phyloP scores from a whole-genome alignment of 2,113 vertebrate species.

The Excalfactoria chinensis region DNA sequence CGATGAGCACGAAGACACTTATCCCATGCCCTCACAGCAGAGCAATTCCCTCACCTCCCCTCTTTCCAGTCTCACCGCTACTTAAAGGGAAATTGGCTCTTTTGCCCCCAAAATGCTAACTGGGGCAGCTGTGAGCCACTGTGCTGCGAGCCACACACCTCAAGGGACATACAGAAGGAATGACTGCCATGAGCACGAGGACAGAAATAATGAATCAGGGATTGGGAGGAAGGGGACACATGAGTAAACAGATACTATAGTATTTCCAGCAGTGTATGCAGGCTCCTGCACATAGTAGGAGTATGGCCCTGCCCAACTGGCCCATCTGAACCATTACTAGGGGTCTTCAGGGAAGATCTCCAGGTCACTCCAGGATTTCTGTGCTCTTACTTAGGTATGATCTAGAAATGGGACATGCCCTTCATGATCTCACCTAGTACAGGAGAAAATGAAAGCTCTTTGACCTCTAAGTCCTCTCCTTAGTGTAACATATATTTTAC shows the following conservation, averaged over 20 bases:
- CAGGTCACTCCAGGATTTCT: background rate
- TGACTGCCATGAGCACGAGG: background rate
- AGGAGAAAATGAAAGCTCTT: background rate
- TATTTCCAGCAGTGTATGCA: background rate
- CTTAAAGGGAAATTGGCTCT: background rate
- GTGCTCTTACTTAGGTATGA: background rate
- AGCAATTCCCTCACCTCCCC: background rate
- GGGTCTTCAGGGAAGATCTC: background rate
- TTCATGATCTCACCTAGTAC: background rate
- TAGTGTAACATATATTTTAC: background rate
- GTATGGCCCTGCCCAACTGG: background rate
- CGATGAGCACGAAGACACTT: slow-evolving; percentile 31
- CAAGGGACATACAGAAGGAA: background rate
- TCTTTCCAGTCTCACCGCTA: background rate
- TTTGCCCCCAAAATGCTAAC: background rate
- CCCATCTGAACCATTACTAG: background rate
- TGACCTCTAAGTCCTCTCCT: background rate
- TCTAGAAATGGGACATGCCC: background rate
- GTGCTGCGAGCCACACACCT: background rate
- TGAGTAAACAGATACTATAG: background rate
- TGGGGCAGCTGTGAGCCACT: background rate
- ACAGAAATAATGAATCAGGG: background rate
- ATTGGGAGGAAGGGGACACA: background rate
- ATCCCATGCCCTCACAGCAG: background rate
- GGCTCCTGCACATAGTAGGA: background rate